Evolutionary conservation across 2,113 vertebrate genomes (phyloP).

Genomic region (Dolichallabes microphthalmus): DNA sequence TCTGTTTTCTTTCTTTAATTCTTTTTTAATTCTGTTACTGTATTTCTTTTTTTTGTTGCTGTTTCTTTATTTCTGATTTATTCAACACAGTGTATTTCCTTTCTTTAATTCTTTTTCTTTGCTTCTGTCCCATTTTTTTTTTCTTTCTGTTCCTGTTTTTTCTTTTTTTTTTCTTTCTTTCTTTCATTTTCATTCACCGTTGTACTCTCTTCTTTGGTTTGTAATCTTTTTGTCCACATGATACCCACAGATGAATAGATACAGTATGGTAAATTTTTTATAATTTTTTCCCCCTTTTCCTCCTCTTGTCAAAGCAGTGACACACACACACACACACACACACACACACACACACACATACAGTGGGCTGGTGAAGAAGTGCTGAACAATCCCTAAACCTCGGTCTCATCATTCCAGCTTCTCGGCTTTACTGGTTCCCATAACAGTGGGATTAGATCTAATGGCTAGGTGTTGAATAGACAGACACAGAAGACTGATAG

Average conservation of each 20-base stretch:
- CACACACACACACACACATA: too few relatives aligned
- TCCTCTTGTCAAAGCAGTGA: neutral
- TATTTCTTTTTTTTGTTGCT: neutral
- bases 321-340: too few relatives aligned
- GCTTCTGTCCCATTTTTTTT: neutral
- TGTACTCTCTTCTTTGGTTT: neutral
- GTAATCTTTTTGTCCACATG: neutral
- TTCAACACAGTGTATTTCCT: neutral
- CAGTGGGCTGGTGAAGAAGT: too few relatives aligned
- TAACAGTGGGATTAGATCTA: neutral
- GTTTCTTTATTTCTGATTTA: neutral
- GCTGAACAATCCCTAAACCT: too few relatives aligned
- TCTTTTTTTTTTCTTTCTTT: neutral
- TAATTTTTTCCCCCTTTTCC: neutral
- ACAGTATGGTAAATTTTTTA: too few relatives aligned
- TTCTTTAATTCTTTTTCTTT: neutral
- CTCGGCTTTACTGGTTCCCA: neutral
- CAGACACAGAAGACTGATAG: neutral
- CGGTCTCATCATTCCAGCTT: neutral
- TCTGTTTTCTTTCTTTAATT: neutral
- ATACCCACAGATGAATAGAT: neutral
- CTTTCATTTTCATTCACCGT: neutral
- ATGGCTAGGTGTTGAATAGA: neutral
- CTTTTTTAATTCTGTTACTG: neutral
- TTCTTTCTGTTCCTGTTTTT: neutral